Evolutionary conservation across 2,888 invertebrate genomes (phyloP).

Genomic region (Merodon equestris): DNA sequence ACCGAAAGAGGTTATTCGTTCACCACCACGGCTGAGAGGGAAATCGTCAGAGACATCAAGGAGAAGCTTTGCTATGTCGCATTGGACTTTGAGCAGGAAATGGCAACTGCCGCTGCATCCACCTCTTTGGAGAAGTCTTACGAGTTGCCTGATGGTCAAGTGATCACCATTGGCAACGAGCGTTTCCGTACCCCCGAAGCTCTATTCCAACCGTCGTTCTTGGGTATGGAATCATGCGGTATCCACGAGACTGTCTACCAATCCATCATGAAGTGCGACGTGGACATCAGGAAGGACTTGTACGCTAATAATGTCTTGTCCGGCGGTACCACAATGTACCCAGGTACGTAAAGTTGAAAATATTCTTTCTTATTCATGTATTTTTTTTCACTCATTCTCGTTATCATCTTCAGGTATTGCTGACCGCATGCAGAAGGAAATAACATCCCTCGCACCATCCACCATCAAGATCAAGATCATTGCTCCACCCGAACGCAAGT

Average conservation of each 20-base stretch:
- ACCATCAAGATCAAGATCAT: slow-evolving; percentile 97
- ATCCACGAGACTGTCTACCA: slow-evolving; percentile 97
- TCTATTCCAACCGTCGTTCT: slow-evolving; percentile 95
- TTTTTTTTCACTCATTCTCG: too few species aligned
- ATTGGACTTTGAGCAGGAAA: slow-evolving; percentile 95
- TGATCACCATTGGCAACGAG: slow-evolving; percentile 95
- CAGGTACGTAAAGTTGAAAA: slow-evolving; percentile 80
- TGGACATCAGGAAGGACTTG: slow-evolving; percentile 95
- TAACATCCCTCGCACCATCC: slow-evolving; percentile 92
- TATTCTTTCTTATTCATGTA: neutral
- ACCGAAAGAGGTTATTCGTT: slow-evolving; percentile 95
- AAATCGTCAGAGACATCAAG: slow-evolving; percentile 97
- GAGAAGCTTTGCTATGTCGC: slow-evolving; percentile 96
- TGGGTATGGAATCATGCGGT: slow-evolving; percentile 90
- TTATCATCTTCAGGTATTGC: slow-evolving; percentile 83
- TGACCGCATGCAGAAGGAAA: slow-evolving; percentile 94
- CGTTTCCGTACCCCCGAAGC: slow-evolving; percentile 97
- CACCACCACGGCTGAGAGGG: slow-evolving; percentile 95
- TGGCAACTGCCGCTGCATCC: slow-evolving; percentile 95
- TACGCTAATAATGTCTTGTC: slow-evolving; percentile 95
- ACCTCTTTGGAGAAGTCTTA: slow-evolving; percentile 96
- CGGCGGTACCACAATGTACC: slow-evolving; percentile 93
- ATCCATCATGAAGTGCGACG: slow-evolving; percentile 98
- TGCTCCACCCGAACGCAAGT: slow-evolving; percentile 93
- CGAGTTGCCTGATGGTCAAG: slow-evolving; percentile 95